These are phyloP conservation scores for Eilema depressum DNA, from an alignment of 2,888 invertebrate species.

Conservation along the genomic window DNA sequence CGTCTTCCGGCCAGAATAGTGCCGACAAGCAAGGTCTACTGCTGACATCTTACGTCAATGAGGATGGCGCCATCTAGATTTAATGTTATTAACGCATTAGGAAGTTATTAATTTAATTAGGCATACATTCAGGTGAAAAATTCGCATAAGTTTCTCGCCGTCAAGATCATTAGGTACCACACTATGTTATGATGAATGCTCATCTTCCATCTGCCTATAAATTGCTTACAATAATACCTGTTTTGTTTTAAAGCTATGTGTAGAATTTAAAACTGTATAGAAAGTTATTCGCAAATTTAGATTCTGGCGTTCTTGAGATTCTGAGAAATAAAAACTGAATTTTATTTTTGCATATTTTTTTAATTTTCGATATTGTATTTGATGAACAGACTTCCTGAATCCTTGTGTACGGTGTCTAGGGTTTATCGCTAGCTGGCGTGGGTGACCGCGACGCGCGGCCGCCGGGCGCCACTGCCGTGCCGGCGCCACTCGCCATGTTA, in stretches of 20 bases:
- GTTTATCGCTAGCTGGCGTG: constrained; percentile 56
- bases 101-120: constrained; percentile 18
- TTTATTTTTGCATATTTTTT: constrained; percentile 9
- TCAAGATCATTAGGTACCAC: neutral
- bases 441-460: constrained; percentile 63
- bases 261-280: neutral
- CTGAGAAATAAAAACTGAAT: neutral
- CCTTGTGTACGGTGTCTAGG: constrained; percentile 48
- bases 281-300: neutral
- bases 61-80: constrained; percentile 39
- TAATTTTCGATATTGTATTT: constrained; percentile 19
- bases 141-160: neutral
- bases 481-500: constrained; percentile 82
- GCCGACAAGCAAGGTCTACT: constrained; percentile 57
- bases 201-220: neutral
- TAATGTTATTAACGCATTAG: constrained; percentile 19
- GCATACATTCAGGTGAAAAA: neutral
- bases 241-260: neutral
- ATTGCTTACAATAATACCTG: constrained; percentile 1
- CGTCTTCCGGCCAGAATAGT: constrained; percentile 61
- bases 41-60: constrained; percentile 50
- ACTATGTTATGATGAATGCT: neutral
- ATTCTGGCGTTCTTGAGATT: neutral
- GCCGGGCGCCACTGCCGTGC: constrained; percentile 76
- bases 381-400: constrained; percentile 38